Conservation (phyloP, 2,888 invertebrate species). For the Mechanitis messenoides region DNA sequence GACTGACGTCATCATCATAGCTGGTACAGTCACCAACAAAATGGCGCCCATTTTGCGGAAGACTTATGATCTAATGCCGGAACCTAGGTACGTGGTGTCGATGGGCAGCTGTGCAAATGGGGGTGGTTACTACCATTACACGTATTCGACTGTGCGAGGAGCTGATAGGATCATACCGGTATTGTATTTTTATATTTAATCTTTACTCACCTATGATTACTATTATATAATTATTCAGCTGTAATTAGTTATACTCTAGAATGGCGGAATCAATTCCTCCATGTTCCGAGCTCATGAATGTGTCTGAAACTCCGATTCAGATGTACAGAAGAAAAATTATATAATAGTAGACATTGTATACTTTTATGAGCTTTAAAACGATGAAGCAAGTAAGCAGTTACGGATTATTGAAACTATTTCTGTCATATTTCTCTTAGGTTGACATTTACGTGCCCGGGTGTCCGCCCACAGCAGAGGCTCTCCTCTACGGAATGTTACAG, state of each 20-base stretch:
- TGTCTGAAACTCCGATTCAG: no score
- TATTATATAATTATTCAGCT: no score
- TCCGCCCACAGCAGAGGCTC: constrained; percentile 95
- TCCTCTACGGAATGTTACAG: constrained; percentile 89
- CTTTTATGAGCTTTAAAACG: no score
- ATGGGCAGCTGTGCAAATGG: constrained; percentile 99
- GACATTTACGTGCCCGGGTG: constrained; percentile 96
- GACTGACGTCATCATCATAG: constrained; percentile 97
- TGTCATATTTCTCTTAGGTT: constrained; percentile 40
- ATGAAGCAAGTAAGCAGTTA: no score
- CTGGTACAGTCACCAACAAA: constrained; percentile 98
- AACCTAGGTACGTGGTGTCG: constrained; percentile 97
- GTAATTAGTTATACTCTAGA: no score
- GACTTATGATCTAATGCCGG: constrained; percentile 98
- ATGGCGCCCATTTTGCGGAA: constrained; percentile 98
- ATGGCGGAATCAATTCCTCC: no score
- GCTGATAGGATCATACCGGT: constrained; percentile 64
- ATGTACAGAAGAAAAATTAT: no score
- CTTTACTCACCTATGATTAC: no score
- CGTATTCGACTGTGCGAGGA: constrained; percentile 92
- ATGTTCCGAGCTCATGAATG: no score
- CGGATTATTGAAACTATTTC: no score
- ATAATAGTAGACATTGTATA: no score
- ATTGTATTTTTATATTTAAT: not conserved
- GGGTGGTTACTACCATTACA: constrained; percentile 99